Conservation (phyloP, 2,888 invertebrate genomes). For the Eristalis intricaria region DNA sequence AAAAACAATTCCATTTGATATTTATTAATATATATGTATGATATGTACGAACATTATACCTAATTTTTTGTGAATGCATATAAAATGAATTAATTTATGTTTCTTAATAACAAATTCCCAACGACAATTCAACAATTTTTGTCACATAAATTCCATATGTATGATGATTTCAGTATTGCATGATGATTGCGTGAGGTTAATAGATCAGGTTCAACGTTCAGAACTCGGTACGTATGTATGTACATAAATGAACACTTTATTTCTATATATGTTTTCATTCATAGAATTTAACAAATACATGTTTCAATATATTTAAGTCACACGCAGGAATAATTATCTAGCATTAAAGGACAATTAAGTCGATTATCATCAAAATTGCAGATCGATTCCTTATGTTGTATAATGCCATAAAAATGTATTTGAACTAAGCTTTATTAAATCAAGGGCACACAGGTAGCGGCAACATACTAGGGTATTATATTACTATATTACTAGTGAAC, state of each 20-base stretch:
- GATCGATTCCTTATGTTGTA: conserved; percentile 8
- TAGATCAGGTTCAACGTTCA: too few relatives aligned
- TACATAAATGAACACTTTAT: neutral
- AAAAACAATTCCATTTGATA: too few relatives aligned
- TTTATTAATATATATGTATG: too few relatives aligned
- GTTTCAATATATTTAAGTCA: conserved; percentile 56
- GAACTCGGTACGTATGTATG: neutral
- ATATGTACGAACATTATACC: too few relatives aligned
- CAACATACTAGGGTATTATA: too few relatives aligned
- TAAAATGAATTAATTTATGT: too few relatives aligned
- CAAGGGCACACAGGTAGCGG: neutral
- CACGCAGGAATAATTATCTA: conserved; percentile 64
- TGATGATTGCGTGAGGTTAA: too few relatives aligned
- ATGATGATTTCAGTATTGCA: too few relatives aligned
- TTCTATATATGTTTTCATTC: neutral
- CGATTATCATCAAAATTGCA: conserved; percentile 62
- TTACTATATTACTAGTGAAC: neutral
- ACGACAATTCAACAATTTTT: too few relatives aligned
- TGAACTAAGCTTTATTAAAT: neutral
- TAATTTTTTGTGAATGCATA: too few relatives aligned
- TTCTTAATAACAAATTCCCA: too few relatives aligned
- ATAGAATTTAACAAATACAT: neutral
- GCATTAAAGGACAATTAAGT: conserved; percentile 66
- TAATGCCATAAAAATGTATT: neutral
- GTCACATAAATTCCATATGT: too few relatives aligned